Evolutionary conservation across 2,113 vertebrate species (phyloP).

Genomic region (Manacus vitellinus): DNA sequence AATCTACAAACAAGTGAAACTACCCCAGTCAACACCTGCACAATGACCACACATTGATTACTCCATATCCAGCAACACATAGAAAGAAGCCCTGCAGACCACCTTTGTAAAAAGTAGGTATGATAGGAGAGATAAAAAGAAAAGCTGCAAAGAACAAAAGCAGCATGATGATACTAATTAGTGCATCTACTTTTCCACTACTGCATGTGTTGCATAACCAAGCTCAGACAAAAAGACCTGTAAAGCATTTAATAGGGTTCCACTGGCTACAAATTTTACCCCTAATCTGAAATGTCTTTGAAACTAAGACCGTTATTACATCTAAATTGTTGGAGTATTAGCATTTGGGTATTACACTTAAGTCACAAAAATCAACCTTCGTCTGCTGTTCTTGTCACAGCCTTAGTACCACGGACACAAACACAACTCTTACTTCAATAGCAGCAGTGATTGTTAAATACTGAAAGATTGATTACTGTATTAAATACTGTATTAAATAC

Average conservation of each 20-base stretch:
- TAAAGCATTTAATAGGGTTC: background rate
- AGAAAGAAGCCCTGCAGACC: background rate
- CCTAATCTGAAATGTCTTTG: background rate
- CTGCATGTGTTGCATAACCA: fast-evolving
- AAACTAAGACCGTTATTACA: background rate
- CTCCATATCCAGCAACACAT: background rate
- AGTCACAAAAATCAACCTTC: background rate
- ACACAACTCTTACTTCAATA: background rate
- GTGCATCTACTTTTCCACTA: background rate
- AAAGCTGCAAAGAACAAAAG: background rate
- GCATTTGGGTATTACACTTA: background rate
- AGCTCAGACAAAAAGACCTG: background rate
- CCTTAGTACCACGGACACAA: fast-evolving
- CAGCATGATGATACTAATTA: background rate
- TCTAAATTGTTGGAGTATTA: background rate
- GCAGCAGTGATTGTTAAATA: background rate
- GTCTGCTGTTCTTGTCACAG: background rate
- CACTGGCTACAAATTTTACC: background rate
- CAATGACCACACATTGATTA: fast-evolving
- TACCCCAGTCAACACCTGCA: fast-evolving
- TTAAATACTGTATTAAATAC: too few species aligned
- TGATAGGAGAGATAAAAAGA: background rate
- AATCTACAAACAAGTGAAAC: background rate
- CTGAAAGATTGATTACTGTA: too few species aligned
- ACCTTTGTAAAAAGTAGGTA: background rate